Conservation (phyloP, 2,797 vertebrate species). For the Etheostoma nigrum region DNA sequence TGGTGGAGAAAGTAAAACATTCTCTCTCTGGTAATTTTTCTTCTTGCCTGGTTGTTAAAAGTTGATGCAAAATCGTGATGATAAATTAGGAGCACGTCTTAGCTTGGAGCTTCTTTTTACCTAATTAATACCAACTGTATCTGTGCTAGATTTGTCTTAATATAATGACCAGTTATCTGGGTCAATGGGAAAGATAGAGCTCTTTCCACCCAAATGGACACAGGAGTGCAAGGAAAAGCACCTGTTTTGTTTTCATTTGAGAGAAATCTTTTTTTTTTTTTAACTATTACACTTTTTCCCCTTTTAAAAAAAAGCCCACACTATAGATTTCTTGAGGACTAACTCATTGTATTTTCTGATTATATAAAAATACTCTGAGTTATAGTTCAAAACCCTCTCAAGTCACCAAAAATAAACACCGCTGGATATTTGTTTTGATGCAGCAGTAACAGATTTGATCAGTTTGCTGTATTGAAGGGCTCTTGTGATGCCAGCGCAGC, state of each 20-base stretch:
- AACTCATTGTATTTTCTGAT: slow-evolving; percentile 9
- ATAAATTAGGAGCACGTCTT: slow-evolving; percentile 4
- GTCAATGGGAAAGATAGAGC: slow-evolving; percentile 32
- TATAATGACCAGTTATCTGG: slow-evolving; percentile 37
- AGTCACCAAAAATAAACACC: slow-evolving; percentile 12
- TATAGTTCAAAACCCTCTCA: slow-evolving; percentile 9
- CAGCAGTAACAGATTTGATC: not conserved
- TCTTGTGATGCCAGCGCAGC: not conserved
- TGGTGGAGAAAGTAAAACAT: not conserved
- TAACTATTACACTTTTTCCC: slow-evolving; percentile 2
- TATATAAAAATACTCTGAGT: slow-evolving; percentile 12
- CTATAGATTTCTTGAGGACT: slow-evolving; percentile 10
- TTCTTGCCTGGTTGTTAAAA: not conserved
- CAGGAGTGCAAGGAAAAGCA: not conserved
- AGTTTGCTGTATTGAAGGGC: slow-evolving; percentile 25
- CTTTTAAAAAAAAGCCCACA: not conserved
- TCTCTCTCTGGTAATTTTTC: slow-evolving; percentile 11
- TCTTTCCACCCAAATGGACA: slow-evolving; percentile 4
- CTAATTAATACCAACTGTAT: slow-evolving; percentile 14
- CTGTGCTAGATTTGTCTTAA: slow-evolving; percentile 22
- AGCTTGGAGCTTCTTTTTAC: slow-evolving; percentile 2
- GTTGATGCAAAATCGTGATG: not conserved
- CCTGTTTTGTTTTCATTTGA: slow-evolving; percentile 11
- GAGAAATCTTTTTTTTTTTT: not conserved
- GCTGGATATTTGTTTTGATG: slow-evolving; percentile 20